These are phyloP conservation scores for Mionectes macconnelli DNA, from an alignment of 2,113 vertebrate genomes.

Conservation along the genomic window DNA sequence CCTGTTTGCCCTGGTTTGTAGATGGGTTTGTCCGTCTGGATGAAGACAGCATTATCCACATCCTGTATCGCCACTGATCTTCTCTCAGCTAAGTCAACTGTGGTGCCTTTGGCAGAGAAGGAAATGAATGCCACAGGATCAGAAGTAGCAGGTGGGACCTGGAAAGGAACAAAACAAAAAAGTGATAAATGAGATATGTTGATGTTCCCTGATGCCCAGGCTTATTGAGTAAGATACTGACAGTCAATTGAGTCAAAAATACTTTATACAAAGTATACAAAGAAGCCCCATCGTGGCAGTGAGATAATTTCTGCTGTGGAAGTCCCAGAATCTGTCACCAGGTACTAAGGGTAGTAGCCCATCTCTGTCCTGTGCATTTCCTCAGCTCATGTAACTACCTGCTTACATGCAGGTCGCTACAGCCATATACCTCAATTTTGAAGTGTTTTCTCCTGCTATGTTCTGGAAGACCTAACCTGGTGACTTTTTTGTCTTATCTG, in stretches of 20 bases:
- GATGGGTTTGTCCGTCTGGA: conserved; percentile 61
- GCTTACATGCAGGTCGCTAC: not conserved
- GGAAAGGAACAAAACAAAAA: not conserved
- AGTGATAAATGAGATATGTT: not conserved
- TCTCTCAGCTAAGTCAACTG: conserved; percentile 17
- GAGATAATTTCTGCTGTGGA: not conserved
- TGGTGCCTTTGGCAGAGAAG: conserved; percentile 52
- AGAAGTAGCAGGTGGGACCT: conserved; percentile 52
- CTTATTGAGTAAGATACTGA: not conserved
- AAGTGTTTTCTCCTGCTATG: not conserved
- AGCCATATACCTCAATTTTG: not conserved
- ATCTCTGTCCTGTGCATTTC: not conserved
- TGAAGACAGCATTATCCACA: conserved; percentile 5
- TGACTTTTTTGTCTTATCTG: not conserved
- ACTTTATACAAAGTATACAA: not conserved
- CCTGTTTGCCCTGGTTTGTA: conserved; percentile 67
- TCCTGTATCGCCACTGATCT: conserved; percentile 57
- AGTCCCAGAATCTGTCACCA: not conserved
- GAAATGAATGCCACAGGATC: conserved; percentile 61
- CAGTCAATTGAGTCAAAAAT: not conserved
- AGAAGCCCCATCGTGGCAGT: not conserved
- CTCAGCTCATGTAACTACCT: not conserved
- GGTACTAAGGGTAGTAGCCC: not conserved
- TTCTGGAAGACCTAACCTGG: not conserved
- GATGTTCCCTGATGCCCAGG: not conserved